These are phyloP conservation scores for Oncopodura yosiiana DNA, from an alignment of 1,140 invertebrate genomes.

Conservation along the genomic window DNA sequence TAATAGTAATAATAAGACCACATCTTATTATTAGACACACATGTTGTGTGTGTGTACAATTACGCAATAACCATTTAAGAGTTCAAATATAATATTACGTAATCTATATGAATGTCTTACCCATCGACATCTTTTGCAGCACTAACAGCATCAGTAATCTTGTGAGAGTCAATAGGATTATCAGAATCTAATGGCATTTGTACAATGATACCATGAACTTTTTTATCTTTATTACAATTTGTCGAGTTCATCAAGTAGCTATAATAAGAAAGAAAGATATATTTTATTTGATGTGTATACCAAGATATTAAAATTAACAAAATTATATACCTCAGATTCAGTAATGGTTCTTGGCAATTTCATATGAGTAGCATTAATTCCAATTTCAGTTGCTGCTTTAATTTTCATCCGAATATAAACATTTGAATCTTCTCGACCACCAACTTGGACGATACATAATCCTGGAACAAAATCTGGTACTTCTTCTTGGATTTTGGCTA, in stretches of 20 bases:
- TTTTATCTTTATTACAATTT: constrained; percentile 72
- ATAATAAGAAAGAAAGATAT: constrained; percentile 29
- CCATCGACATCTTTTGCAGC: constrained; percentile 92
- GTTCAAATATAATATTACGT: too few relatives aligned
- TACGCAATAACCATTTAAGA: too few relatives aligned
- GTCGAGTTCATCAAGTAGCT: constrained; percentile 59
- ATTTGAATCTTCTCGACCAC: constrained; percentile 93
- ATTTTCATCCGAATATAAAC: constrained; percentile 97
- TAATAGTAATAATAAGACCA: neutral
- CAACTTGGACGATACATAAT: constrained; percentile 80
- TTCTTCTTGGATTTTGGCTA: constrained; percentile 49
- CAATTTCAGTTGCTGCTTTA: constrained; percentile 82
- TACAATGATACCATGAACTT: constrained; percentile 90
- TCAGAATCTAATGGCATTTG: constrained; percentile 88
- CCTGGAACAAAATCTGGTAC: constrained; percentile 59
- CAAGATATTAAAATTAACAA: neutral
- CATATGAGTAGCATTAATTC: constrained; percentile 71
- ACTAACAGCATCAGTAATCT: constrained; percentile 74
- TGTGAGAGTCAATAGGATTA: constrained; percentile 69
- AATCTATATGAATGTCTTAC: constrained; percentile 47
- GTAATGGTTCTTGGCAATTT: constrained; percentile 71
- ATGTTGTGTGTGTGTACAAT: too few relatives aligned
- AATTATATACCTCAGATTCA: constrained; percentile 60
- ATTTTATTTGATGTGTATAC: neutral
- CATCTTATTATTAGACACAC: neutral